Base-by-base conservation (phyloP, 2,113 vertebrate genomes). In the Sphaerodactylus townsendi region DNA sequence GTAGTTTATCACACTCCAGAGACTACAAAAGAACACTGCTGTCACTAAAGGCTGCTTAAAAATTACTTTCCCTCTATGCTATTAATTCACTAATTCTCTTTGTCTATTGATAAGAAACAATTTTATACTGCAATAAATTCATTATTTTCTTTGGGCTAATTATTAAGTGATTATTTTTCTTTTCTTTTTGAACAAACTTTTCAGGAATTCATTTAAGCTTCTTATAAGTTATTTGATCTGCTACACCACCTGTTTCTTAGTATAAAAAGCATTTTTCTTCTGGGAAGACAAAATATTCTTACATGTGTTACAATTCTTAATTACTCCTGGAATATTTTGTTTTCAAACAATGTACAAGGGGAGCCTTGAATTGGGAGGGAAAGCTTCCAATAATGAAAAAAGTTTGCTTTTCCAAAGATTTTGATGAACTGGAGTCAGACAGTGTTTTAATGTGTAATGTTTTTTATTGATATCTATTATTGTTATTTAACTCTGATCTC, bases 171-270 rank as follows among this genome's bases (percentile, higher is more conserved):
- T 90, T 85, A 93, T 70, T 65, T 80, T 75, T 44, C 53, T 85
- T 84, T 83, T 88, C 66, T 82, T 83, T 83, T 83, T 86, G 39
- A 64, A 14, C 39, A 87, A 87, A 76, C 28, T 44, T 85, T 88
- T 78, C 77, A 85, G 86, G 92, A 95, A 94, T 92, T 79, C 77
- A 77, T 62, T 91, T 94, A 94, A 95, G 92, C 82, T 87, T 85
- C 84, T 95, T 94, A 92, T 25, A 14, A 68, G 89, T 85, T 79
- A 95, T 85, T 88, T 92, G 87, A 95, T 90, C 90, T 37, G 50
- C 33, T 35, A 84, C 50, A 74, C 85, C 86, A 91, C 33, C 83
- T 90, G 84, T 90, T 87, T 93, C 90, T 83, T 79, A 73, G 37
- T 79, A 84, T 69, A 25, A 86, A 53, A 78, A 56, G 53, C 77